Conservation (phyloP, 2,113 vertebrate genomes). For the Rhabdornis inornatus region DNA sequence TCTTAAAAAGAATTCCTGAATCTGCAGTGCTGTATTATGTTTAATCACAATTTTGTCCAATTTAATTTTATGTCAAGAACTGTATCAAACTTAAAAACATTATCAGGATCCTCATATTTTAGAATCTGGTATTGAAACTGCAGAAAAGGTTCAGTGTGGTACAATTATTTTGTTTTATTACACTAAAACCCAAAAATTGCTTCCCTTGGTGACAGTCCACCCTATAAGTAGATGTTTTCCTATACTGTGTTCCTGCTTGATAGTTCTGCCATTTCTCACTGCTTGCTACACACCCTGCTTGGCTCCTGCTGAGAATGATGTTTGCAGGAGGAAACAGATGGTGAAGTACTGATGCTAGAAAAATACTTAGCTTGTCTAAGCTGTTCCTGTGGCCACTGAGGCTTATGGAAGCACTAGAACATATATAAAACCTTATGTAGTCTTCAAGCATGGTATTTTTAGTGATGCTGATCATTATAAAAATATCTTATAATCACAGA, state of each 20-base stretch:
- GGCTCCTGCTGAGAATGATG: background rate
- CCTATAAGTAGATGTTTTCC: background rate
- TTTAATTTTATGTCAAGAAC: background rate
- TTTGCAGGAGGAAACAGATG: constrained; percentile 19
- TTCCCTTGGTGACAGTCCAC: background rate
- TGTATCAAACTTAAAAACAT: background rate
- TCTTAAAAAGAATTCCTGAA: background rate
- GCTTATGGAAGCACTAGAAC: background rate
- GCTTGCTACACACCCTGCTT: background rate
- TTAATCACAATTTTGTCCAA: background rate
- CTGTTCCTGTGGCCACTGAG: constrained; percentile 38
- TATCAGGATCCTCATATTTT: background rate
- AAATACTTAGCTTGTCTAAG: background rate
- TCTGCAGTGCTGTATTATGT: background rate
- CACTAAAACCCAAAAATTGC: background rate
- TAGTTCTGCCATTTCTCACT: background rate
- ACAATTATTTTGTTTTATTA: background rate
- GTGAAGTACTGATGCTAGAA: background rate
- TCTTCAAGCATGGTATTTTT: background rate
- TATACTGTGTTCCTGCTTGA: background rate
- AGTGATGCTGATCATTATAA: background rate
- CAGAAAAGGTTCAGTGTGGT: background rate
- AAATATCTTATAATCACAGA: background rate
- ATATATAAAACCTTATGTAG: background rate
- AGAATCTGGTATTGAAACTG: background rate